A percentile compares a stretch with the other conserved stretches of the same genome.
These are phyloP conservation scores for Mugil cephalus DNA, from an alignment of 2,113 vertebrate species.

Conservation along the genomic window DNA sequence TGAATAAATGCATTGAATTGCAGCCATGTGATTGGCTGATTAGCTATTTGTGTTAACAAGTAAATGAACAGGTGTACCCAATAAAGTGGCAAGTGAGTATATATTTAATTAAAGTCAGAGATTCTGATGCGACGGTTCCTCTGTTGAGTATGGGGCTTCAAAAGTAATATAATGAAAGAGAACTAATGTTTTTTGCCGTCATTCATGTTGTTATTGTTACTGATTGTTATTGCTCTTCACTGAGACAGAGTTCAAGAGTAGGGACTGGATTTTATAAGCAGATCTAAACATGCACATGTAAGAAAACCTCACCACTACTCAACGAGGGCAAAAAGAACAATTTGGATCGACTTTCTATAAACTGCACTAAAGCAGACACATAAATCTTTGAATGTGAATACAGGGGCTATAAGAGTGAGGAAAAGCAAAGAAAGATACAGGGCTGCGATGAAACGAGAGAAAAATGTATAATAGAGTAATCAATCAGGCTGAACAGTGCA, in stretches of 20 bases:
- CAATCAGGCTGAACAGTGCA: slow-evolving; percentile 20
- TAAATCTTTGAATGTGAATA: slow-evolving; percentile 7
- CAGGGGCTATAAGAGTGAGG: slow-evolving; percentile 8
- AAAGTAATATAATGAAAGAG: too few species aligned
- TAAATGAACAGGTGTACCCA: too few species aligned
- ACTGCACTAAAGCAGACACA: background rate
- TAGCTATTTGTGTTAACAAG: too few species aligned
- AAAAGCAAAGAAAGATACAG: slow-evolving; percentile 19
- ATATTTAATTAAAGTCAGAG: too few species aligned
- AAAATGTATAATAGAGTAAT: slow-evolving; percentile 30
- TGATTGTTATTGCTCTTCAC: slow-evolving; percentile 27
- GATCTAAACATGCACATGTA: background rate
- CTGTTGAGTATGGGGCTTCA: too few species aligned
- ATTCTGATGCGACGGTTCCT: too few species aligned
- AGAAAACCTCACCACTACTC: background rate
- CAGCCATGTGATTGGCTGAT: too few species aligned
- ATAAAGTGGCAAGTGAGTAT: too few species aligned
- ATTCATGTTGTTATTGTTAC: slow-evolving; percentile 15
- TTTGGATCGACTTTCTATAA: slow-evolving; percentile 5
- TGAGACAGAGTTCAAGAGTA: slow-evolving; percentile 14
- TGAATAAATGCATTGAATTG: too few species aligned
- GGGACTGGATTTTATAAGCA: slow-evolving; percentile 28
- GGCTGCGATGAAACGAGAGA: slow-evolving; percentile 25
- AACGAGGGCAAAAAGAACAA: background rate
- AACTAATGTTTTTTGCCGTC: slow-evolving; percentile 25